Conservation (phyloP, 92 coral and sea anemone species). For the Paramuricea clavata region DNA sequence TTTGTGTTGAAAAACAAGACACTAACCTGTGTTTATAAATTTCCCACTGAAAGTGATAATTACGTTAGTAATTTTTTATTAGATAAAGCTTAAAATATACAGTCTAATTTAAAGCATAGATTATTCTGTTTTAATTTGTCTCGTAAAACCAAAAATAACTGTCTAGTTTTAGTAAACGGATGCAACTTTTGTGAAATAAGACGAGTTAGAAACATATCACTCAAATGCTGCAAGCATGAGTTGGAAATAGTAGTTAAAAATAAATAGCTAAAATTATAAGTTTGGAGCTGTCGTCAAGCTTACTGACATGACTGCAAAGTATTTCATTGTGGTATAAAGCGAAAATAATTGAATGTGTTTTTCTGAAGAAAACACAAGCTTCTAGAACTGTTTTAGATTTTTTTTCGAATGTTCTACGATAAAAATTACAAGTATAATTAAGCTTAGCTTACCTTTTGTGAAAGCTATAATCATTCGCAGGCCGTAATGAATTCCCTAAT, state of each 20-base stretch:
- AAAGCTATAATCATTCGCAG: too few species aligned
- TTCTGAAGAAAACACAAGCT: not conserved
- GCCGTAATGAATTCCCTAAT: too few species aligned
- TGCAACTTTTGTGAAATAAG: not conserved
- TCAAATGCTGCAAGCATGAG: not conserved
- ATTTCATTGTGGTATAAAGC: not conserved
- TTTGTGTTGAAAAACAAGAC: too few species aligned
- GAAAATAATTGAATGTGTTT: not conserved
- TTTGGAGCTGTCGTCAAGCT: not conserved
- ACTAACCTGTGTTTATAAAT: too few species aligned
- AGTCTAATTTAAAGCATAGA: not conserved
- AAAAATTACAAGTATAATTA: too few species aligned
- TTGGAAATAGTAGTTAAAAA: not conserved
- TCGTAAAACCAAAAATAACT: not conserved
- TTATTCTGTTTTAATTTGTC: not conserved
- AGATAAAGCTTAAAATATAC: not conserved
- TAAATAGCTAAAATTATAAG: not conserved
- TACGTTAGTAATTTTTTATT: not conserved
- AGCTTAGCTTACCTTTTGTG: too few species aligned
- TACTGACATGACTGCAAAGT: not conserved
- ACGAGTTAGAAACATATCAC: not conserved
- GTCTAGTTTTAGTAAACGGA: not conserved
- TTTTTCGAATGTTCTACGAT: too few species aligned
- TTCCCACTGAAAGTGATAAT: not conserved
- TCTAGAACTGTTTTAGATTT: not conserved